A percentile compares a stretch with the other conserved stretches of the same genome.
Evolutionary conservation across 2,113 vertebrate genomes (phyloP).

Genomic region (Gila orcuttii): DNA sequence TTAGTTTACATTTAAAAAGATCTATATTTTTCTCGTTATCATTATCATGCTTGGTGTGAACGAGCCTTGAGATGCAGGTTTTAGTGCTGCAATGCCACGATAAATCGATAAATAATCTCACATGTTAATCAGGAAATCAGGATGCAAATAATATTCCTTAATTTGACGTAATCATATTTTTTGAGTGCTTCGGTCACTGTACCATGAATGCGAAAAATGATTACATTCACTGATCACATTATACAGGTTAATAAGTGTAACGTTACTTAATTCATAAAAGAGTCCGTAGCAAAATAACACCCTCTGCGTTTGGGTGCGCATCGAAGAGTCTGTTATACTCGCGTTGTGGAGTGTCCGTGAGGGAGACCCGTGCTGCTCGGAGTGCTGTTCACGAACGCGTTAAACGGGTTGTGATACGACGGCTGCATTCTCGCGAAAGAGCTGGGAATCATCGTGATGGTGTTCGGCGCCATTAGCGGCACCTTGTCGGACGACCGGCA

Average conservation of each 20-base stretch:
- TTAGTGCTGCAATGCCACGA: no score
- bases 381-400: slow-evolving; percentile 84
- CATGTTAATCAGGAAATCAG: slow-evolving; percentile 42
- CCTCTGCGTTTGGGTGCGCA: slow-evolving; percentile 56
- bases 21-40: no score
- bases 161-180: not conserved
- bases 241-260: slow-evolving; percentile 82
- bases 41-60: no score
- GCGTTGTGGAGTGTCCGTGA: slow-evolving; percentile 94
- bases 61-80: not conserved
- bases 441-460: slow-evolving; percentile 94
- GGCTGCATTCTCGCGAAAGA: slow-evolving; percentile 88
- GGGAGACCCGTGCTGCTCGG: slow-evolving; percentile 93
- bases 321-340: slow-evolving; percentile 82
- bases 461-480: slow-evolving; percentile 90
- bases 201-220: slow-evolving; percentile 76
- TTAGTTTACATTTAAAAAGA: no score
- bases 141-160: slow-evolving; percentile 15
- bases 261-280: slow-evolving; percentile 59
- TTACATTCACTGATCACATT: slow-evolving; percentile 86
- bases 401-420: slow-evolving; percentile 86
- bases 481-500: slow-evolving; percentile 92
- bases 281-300: slow-evolving; percentile 71
- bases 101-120: not conserved
- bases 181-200: slow-evolving; percentile 68